Conservation (phyloP, 2,797 vertebrate genomes). For the Antrozous pallidus region DNA sequence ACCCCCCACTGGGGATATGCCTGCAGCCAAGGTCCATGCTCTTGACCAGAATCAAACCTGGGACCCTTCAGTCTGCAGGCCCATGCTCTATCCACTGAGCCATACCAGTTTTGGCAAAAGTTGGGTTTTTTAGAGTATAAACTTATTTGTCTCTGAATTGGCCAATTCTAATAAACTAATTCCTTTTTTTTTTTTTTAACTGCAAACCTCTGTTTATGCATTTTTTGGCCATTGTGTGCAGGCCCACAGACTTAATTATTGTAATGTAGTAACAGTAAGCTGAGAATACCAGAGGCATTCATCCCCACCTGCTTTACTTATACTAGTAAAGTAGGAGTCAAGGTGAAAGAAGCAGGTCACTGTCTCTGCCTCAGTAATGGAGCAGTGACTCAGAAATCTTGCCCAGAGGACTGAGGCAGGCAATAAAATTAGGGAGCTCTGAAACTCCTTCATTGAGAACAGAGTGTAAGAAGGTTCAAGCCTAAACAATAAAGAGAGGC, state of each 20-base stretch:
- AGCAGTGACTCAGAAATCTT: not conserved
- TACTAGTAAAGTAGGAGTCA: not conserved
- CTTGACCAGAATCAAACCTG: no score
- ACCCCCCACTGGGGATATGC: no score
- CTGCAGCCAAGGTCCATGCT: no score
- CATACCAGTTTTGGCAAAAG: no score
- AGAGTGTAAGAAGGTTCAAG: not conserved
- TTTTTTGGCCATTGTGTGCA: not conserved
- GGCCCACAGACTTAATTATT: not conserved
- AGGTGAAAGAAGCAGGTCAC: not conserved
- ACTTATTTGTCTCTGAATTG: not conserved
- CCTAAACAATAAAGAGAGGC: not conserved
- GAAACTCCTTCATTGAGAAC: not conserved
- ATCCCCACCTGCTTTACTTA: not conserved
- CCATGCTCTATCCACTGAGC: no score
- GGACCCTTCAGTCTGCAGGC: no score
- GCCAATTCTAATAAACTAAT: not conserved
- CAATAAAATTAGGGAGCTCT: not conserved
- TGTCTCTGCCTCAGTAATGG: not conserved
- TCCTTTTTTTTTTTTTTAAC: not conserved
- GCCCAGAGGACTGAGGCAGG: not conserved
- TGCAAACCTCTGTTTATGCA: not conserved
- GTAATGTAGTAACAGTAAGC: not conserved
- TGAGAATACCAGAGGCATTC: not conserved
- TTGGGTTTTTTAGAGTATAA: not conserved